Percentiles rank a stretch among this genome's conserved stretches.
Evolutionary conservation across 2,888 invertebrate species (phyloP).

Genomic region (Latrodectus hesperus): DNA sequence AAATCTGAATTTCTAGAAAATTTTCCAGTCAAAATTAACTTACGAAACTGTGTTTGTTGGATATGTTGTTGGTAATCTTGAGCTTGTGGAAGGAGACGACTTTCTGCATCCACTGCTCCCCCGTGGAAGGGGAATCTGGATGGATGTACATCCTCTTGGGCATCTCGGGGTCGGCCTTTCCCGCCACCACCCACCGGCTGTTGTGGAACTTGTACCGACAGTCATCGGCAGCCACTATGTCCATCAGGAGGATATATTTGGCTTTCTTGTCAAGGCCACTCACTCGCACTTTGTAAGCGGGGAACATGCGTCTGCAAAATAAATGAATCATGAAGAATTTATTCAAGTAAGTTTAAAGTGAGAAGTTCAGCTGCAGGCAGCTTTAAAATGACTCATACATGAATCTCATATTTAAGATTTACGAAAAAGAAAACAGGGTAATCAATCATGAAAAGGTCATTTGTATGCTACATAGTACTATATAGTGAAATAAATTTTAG

Average conservation of each 20-base stretch:
- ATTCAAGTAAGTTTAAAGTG: too few species aligned
- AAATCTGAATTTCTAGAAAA: too few species aligned
- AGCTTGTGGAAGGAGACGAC: constrained; percentile 79
- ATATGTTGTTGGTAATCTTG: constrained; percentile 79
- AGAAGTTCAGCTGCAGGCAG: too few species aligned
- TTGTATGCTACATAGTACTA: too few species aligned
- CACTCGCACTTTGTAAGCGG: constrained; percentile 99
- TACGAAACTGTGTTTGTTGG: constrained; percentile 79
- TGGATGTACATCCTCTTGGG: constrained; percentile 78
- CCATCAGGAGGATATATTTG: constrained; percentile 98
- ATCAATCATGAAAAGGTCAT: too few species aligned
- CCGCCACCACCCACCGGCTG: constrained; percentile 77
- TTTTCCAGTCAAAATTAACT: constrained; percentile 72
- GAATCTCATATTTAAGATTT: too few species aligned
- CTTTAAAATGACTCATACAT: too few species aligned
- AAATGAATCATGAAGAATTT: too few species aligned
- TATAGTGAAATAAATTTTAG: too few species aligned
- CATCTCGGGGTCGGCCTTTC: constrained; percentile 78
- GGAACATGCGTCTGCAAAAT: constrained; percentile 97
- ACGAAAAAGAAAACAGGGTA: too few species aligned
- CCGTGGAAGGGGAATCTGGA: constrained; percentile 75
- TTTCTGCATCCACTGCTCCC: constrained; percentile 80
- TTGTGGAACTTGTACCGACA: constrained; percentile 98
- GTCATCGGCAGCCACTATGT: constrained; percentile 99
- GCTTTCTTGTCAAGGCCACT: constrained; percentile 98